Base-by-base conservation (phyloP, 2,797 vertebrate species). In the Gadopsis marmoratus region DNA sequence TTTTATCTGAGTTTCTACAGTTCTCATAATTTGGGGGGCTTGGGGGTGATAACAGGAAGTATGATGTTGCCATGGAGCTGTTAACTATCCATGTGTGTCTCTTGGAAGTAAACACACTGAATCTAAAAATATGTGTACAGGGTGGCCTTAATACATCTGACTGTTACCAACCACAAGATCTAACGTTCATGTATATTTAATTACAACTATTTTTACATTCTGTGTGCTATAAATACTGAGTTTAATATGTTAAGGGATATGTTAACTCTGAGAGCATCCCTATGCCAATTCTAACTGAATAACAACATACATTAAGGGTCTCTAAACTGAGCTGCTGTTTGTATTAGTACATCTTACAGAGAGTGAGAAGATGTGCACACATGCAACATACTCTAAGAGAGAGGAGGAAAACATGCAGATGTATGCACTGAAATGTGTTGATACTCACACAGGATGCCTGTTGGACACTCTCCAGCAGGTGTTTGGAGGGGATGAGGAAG, bases 401-500 rank as follows among this genome's bases (percentile, higher is more conserved):
- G 31, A 58, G 47, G 7, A 33, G 1, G 4, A 26, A n/a, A 13
- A 54, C 33, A 10, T 56, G 19, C 17, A 55, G 23, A 17, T 12
- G 16, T 60, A 9, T 31, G 11, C 2, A 53, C 23, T 53, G 23
- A 26, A 23, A 6, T 33, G 31, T 26, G 21, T 69, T 51, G 14
- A 55, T 9, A 95, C 98, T 98, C 94, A 99, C 98, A 0, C 98
- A 99, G 74, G 98, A 97, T 0, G 96, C 96, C 86, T 97, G 97
- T 16, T 97, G 96, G 66, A 98, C 94, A 39, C 95, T 97, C 86
- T 99, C 97, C 79, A 98, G 95, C 79, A 99, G 94, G 74, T 97
- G 97, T 92, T 98, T 98, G 92, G 97, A 95, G 0, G 98, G 98
- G 88, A 98, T 96, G 81, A 99, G 97, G 93, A 98, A 99, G 91